Evolutionary conservation across 2,888 invertebrate genomes (phyloP).

Genomic region (Philhelius pedissequus): DNA sequence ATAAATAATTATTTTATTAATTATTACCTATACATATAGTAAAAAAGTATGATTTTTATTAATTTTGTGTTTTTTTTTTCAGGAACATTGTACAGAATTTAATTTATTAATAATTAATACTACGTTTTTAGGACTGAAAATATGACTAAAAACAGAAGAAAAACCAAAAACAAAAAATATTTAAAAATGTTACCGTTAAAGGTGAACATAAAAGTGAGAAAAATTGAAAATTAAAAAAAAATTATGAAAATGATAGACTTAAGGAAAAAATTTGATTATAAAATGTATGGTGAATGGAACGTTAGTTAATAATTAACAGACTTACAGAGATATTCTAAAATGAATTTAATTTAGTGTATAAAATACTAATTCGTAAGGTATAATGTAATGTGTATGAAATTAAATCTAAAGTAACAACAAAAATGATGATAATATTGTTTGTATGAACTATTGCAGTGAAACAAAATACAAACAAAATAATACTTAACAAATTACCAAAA

Average conservation of each 20-base stretch:
- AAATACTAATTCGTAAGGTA: constrained; percentile 68
- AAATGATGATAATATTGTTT: constrained; percentile 16
- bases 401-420: constrained; percentile 4
- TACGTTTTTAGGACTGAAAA: constrained; percentile 50
- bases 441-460: constrained; percentile 27
- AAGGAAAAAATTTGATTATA: constrained; percentile 56
- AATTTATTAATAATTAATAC: constrained; percentile 33
- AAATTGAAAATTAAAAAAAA: constrained; percentile 19
- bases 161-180: constrained; percentile 31
- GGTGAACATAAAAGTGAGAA: constrained; percentile 52
- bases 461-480: constrained; percentile 16
- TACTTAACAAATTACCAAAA: neutral
- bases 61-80: constrained; percentile 3
- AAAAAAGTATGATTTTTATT: neutral
- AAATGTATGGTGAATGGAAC: constrained; percentile 57
- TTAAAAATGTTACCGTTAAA: constrained; percentile 65
- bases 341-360: constrained; percentile 71
- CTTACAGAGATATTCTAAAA: constrained; percentile 71
- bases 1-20: constrained; percentile 34
- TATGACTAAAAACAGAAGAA: constrained; percentile 50
- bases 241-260: constrained; percentile 50
- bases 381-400: constrained; percentile 49
- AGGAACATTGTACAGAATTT: constrained; percentile 50
- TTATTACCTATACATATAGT: no score
- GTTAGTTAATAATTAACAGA: constrained; percentile 70